A percentile compares a stretch with the other conserved stretches of the same genome.
Conservation (phyloP, 2,888 invertebrate species). For the Cristatella mucedo region DNA sequence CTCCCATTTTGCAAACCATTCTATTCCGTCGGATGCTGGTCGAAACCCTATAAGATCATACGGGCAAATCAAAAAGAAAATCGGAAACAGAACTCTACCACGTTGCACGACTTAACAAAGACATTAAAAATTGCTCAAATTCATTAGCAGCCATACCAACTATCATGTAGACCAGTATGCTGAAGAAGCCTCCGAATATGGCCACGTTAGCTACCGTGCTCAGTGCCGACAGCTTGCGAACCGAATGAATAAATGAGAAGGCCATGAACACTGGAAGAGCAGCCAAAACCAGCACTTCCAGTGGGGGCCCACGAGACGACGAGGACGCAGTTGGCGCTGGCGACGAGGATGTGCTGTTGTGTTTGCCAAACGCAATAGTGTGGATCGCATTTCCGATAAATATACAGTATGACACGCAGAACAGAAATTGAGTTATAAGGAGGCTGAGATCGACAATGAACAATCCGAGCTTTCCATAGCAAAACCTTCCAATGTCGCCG, state of each 20-base stretch:
- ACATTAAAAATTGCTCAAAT: constrained; percentile 11
- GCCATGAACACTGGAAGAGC: constrained; percentile 27
- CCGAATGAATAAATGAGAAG: constrained; percentile 23
- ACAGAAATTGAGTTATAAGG: constrained; percentile 30
- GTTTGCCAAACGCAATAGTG: constrained; percentile 8
- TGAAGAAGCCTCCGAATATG: constrained; percentile 24
- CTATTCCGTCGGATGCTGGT: no score
- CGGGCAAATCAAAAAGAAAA: no score
- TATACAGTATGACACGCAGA: constrained; percentile 29
- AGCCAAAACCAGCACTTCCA: constrained; percentile 21
- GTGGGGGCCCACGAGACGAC: no score
- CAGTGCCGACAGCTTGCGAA: constrained; percentile 25
- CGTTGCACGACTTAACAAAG: no score
- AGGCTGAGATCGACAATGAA: constrained; percentile 25
- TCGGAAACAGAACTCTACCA: no score
- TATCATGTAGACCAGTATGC: constrained; percentile 20
- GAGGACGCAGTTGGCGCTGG: no score
- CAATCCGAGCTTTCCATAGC: constrained; percentile 22
- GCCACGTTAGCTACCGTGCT: constrained; percentile 26
- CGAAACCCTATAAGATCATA: no score
- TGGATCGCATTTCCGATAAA: constrained; percentile 31
- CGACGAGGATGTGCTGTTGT: no score
- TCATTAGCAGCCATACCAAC: constrained; percentile 16
- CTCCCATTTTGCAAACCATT: constrained; percentile 16
- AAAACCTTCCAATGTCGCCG: constrained; percentile 28